Evolutionary conservation across 2,113 vertebrate genomes (phyloP), one percentile per base, ranked within the genome.

Genomic region (Nerophis lumbriciformis): DNA sequence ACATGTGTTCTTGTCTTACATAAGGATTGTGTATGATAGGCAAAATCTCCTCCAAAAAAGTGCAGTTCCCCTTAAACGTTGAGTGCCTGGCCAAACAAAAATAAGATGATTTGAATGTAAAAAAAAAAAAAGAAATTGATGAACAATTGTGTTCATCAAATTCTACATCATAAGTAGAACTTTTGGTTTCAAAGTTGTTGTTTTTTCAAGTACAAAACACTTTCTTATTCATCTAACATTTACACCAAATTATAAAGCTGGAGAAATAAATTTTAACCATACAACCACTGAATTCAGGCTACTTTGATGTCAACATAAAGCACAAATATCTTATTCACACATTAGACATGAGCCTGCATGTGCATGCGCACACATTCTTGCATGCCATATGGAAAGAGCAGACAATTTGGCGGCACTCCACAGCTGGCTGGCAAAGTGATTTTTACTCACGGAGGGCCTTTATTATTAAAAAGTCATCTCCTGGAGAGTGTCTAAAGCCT

Each of bases 391-490:
- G 68, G 71, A 69, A 69, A 63, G 73, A 68, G 68, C 66, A 72
- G 67, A 74, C 76, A 66, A 72, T 63, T 80, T 80, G 78, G 81
- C 76, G 63, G 47, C 54, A 39, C 63, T 82, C 75, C 82, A 76
- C 71, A 62, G 36, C 72, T 48, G 58, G 77, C 72, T 61, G 68
- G 64, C 75, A 59, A 79, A 85, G 85, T 86, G 79, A 76, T 82
- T 83, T 87, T 75, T 79, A 66, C 71, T 85, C 87, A 79, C 76
- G 78, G 76, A 76, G 85, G 72, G 76, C 69, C 73, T 83, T 88
- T 89, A 28, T 89, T 89, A 89, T 90, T 90, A 89, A 90, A 88
- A 87, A 83, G 50, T 51, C 66, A 71, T 79, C 81, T 77, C 72
- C 78, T 61, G 76, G 72, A 78, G 74, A 69, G 76, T 83, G 76